Conservation (phyloP, 2,888 invertebrate genomes). For the Branchellion lobata region DNA sequence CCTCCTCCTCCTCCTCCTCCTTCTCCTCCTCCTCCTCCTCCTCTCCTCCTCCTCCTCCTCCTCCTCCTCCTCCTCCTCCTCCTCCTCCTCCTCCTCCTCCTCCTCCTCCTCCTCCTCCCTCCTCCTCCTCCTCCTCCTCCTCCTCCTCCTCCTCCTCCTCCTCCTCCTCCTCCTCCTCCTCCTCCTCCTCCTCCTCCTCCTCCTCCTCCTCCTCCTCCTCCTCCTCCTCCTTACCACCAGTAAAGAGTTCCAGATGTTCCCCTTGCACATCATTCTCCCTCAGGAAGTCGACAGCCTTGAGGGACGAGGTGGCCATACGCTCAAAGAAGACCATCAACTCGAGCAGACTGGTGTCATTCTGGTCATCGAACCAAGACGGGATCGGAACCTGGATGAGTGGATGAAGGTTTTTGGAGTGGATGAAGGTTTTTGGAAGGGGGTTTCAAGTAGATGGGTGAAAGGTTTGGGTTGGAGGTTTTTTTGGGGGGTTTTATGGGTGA, state of each 20-base stretch:
- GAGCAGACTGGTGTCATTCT: conserved; percentile 90
- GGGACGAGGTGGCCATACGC: conserved; percentile 87
- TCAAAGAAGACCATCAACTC: conserved; percentile 98
- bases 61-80: too few relatives aligned
- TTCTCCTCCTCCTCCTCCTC: not conserved
- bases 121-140: too few relatives aligned
- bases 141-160: too few relatives aligned
- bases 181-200: too few relatives aligned
- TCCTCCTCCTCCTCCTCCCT: too few relatives aligned
- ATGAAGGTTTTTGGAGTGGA: conserved; percentile 47
- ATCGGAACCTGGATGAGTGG: conserved; percentile 85
- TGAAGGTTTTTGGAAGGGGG: not conserved
- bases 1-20: not conserved
- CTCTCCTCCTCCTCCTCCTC: too few relatives aligned
- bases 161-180: too few relatives aligned
- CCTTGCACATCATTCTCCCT: conserved; percentile 52
- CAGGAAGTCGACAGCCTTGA: conserved; percentile 72
- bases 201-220: too few relatives aligned
- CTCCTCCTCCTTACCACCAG: not conserved
- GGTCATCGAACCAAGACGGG: conserved; percentile 99
- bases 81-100: too few relatives aligned
- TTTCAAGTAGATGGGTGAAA: not conserved
- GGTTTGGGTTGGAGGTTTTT: not conserved
- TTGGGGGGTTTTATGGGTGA: not conserved
- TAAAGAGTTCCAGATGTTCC: not conserved